Base-by-base conservation (phyloP, 2,888 invertebrate genomes). In the Eupithecia centaureata region DNA sequence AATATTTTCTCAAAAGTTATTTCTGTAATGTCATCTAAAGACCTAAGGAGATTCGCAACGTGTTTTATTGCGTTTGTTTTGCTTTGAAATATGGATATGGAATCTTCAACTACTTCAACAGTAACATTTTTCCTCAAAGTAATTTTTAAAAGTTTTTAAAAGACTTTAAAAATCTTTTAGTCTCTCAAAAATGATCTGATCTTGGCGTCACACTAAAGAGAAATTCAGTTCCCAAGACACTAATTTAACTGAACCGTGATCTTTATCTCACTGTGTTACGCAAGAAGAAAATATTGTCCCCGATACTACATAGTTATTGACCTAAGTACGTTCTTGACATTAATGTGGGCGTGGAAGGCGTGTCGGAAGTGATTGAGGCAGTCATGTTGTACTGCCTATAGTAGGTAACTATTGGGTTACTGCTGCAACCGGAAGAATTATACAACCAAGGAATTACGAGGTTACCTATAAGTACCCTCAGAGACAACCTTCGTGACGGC, bases 251-350 rank as follows among this genome's bases (percentile, higher is more conserved):
- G 59, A 61, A 67, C 58, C 60, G 52, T 68, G 61, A 65, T 72
- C 71, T 62, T 68, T 28, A 72, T 68, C 61, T 61, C 57, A 66
- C 67, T 68, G 13, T 58, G 63, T 65, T 33, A 47, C 56, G 25
- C 32, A 70, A 70, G 72, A 67, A 71, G 65, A 67, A 68, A 73
- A 57, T 72, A 67, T 60, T 75, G 68, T 68, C 72, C 70, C 72
- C 61, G 56, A 63, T 60, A 69, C 28, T 68, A 63, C 74, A 73
- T 72, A 77, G 71, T 74, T 73, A 75, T 75, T 79, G 83, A 82
- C 84, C 86, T 85, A 79, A 77, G 73, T 67, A 72, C 75, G 86
- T 74, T 86, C 86, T 87, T 88, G 86, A 86, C 86, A 86, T 83
- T 80, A 80, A 83, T 86, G 74, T 70, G 68, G n/a, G n/a, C 69